A percentile compares a stretch with the other conserved stretches of the same genome.
Evolutionary conservation across 1,140 invertebrate species (phyloP).

Genomic region (Pseudachorutes palmiensis): DNA sequence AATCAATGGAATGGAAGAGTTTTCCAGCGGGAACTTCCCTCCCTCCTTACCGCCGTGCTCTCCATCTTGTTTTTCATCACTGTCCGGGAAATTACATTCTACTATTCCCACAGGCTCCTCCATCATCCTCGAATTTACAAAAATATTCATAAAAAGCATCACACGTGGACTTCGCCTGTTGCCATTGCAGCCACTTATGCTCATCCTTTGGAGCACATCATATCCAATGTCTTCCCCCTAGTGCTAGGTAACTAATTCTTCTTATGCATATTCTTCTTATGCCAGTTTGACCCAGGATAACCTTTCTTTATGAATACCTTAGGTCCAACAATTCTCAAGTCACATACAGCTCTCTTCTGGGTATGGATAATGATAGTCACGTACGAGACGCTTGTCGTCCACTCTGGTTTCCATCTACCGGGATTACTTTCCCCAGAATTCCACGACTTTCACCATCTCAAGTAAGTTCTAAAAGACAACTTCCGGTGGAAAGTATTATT

Average conservation of each 20-base stretch:
- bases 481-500: background rate
- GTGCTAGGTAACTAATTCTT: slow-evolving; percentile 60
- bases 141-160: slow-evolving; percentile 47
- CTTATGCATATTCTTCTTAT: background rate
- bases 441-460: slow-evolving; percentile 83
- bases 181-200: slow-evolving; percentile 76
- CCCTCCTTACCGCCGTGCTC: background rate
- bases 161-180: slow-evolving; percentile 43
- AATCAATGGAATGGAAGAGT: background rate
- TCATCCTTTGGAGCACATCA: slow-evolving; percentile 77
- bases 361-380: slow-evolving; percentile 39
- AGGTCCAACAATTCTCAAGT: slow-evolving; percentile 7
- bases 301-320: background rate
- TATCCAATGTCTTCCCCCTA: slow-evolving; percentile 72
- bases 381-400: slow-evolving; percentile 70
- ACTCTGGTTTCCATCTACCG: slow-evolving; percentile 81
- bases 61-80: slow-evolving; percentile 41
- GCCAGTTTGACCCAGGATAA: too few relatives aligned
- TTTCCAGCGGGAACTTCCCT: background rate
- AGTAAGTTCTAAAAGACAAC: slow-evolving; percentile 47
- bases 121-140: slow-evolving; percentile 46
- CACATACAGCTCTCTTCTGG: slow-evolving; percentile 10
- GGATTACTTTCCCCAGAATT: slow-evolving; percentile 82
- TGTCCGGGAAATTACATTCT: slow-evolving; percentile 47
- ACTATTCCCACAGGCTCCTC: slow-evolving; percentile 47